Evolutionary conservation across 2,888 invertebrate genomes (phyloP).

Genomic region (Drosophila koepferae): DNA sequence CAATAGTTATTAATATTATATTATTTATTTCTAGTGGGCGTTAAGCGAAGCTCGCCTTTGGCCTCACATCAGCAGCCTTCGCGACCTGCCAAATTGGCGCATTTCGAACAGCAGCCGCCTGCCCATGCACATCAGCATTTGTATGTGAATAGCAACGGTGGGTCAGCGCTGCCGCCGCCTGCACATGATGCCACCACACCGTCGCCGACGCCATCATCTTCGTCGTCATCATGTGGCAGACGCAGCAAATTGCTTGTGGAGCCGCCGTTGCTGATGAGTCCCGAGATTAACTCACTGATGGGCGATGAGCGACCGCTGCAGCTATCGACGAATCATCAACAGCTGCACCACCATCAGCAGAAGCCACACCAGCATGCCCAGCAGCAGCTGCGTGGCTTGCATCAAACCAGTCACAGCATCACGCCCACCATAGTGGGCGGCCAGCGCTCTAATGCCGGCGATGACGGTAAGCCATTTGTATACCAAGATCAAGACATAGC

Average conservation of each 20-base stretch:
- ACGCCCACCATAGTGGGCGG: conserved; percentile 66
- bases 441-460: conserved; percentile 60
- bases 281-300: conserved; percentile 89
- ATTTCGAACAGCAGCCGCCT: conserved; percentile 73
- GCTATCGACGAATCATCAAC: conserved; percentile 62
- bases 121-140: conserved; percentile 62
- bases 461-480: conserved; percentile 73
- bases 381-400: conserved; percentile 32
- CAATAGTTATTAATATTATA: neutral
- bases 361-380: conserved; percentile 43
- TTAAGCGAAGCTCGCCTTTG: conserved; percentile 86
- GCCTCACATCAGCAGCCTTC: conserved; percentile 85
- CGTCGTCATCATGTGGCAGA: conserved; percentile 69
- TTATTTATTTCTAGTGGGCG: conserved; percentile 71
- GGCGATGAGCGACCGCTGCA: conserved; percentile 86
- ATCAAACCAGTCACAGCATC: conserved; percentile 46
- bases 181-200: conserved; percentile 71
- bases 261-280: conserved; percentile 87
- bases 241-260: conserved; percentile 77
- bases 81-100: conserved; percentile 85
- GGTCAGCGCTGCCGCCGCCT: conserved; percentile 55
- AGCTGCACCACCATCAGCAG: conserved; percentile 46
- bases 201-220: conserved; percentile 71
- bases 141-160: conserved; percentile 75
- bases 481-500: conserved; percentile 53